These are phyloP conservation scores for Allophyes oxyacanthae DNA, from an alignment of 2,888 invertebrate species.

Conservation along the genomic window DNA sequence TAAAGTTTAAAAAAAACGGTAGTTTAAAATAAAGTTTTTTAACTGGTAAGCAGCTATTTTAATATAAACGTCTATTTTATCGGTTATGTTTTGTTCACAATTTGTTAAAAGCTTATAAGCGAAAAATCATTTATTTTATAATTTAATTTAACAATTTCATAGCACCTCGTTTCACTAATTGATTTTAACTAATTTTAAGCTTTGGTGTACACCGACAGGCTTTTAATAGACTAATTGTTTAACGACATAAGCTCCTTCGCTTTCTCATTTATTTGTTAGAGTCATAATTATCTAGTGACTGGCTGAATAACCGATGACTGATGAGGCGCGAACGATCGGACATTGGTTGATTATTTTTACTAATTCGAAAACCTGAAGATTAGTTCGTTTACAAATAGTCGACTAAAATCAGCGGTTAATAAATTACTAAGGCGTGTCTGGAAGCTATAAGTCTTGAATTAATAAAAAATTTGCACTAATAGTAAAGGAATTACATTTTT, in stretches of 20 bases:
- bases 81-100: neutral
- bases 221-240: neutral
- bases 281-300: too few relatives aligned
- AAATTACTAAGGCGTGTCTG: constrained; percentile 12
- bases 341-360: too few relatives aligned
- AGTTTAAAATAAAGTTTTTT: too few relatives aligned
- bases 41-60: too few relatives aligned
- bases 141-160: constrained; percentile 32
- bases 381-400: constrained; percentile 11
- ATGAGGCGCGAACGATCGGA: too few relatives aligned
- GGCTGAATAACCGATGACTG: too few relatives aligned
- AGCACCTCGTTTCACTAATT: constrained; percentile 46
- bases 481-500: too few relatives aligned
- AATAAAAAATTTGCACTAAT: neutral
- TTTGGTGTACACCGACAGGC: constrained; percentile 19
- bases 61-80: too few relatives aligned
- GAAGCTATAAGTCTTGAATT: constrained; percentile 1
- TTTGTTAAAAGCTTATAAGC: constrained; percentile 23
- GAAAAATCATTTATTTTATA: constrained; percentile 4
- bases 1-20: too few relatives aligned
- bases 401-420: constrained; percentile 3
- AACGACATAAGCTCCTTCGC: too few relatives aligned
- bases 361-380: too few relatives aligned
- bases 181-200: constrained; percentile 35
- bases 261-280: too few relatives aligned